phyloP scores from a whole-genome alignment of 2,113 vertebrate genomes.

The Lagopus leucura region DNA sequence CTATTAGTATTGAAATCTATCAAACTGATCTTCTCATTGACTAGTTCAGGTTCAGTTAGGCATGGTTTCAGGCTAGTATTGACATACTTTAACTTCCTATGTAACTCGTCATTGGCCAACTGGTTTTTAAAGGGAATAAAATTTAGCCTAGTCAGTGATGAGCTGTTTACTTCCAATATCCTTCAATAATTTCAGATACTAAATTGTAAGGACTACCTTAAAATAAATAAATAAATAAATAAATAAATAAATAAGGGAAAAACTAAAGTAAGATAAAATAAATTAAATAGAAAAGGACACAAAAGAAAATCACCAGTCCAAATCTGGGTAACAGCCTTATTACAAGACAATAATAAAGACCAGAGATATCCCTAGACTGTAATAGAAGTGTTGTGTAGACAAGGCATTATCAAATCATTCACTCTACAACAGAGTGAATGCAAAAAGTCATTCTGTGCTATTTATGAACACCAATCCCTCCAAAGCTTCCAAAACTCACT shows the following conservation, averaged over 20 bases:
- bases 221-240: not conserved
- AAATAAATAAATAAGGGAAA: not conserved
- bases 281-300: not conserved
- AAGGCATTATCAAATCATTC: not conserved
- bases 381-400: not conserved
- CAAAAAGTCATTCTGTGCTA: not conserved
- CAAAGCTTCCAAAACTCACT: not conserved
- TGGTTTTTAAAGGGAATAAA: not conserved
- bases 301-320: not conserved
- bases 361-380: not conserved
- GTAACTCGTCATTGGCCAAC: not conserved
- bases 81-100: not conserved
- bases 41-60: not conserved
- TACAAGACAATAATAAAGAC: not conserved
- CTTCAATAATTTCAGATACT: not conserved
- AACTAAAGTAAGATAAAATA: not conserved
- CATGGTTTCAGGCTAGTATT: not conserved
- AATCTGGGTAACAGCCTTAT: not conserved
- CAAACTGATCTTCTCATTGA: not conserved
- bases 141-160: not conserved
- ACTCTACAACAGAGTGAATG: not conserved
- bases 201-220: not conserved
- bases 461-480: not conserved
- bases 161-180: constrained; percentile 3
- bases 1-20: not conserved